Conservation (phyloP, 2,113 vertebrate species). For the Mirza zaza region DNA sequence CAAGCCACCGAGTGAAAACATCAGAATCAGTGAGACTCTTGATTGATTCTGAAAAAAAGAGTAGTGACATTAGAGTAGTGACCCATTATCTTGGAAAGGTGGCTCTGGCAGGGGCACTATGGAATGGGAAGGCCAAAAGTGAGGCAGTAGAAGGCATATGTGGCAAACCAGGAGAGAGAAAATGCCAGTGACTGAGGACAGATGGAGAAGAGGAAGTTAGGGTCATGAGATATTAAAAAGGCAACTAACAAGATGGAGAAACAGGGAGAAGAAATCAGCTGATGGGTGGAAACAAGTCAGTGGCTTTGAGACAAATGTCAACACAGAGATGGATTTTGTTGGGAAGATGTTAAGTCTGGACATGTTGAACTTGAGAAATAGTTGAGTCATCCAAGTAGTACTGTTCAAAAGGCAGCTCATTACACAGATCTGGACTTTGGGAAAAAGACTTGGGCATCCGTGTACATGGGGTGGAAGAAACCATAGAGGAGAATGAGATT, state of each 20-base stretch:
- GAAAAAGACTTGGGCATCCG: background rate
- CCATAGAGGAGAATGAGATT: background rate
- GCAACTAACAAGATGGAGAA: background rate
- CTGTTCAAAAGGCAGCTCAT: background rate
- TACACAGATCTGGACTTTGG: background rate
- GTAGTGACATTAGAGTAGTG: background rate
- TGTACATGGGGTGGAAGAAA: background rate
- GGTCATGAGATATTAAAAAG: background rate
- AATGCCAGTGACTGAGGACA: background rate
- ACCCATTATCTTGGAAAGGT: background rate
- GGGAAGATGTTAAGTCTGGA: background rate
- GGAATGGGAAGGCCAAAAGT: rapidly evolving
- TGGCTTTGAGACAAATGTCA: background rate
- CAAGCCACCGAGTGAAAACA: background rate
- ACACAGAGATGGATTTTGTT: background rate
- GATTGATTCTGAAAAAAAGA: background rate
- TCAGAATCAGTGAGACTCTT: background rate
- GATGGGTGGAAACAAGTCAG: background rate
- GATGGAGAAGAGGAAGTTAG: background rate
- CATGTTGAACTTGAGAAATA: background rate
- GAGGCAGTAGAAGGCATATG: background rate
- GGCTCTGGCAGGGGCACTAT: background rate
- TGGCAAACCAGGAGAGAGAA: background rate
- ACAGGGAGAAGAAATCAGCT: background rate
- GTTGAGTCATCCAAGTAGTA: background rate